A percentile compares a stretch with the other conserved stretches of the same genome.
Conservation (phyloP, 2,888 invertebrate species). For the Amiota communis region DNA sequence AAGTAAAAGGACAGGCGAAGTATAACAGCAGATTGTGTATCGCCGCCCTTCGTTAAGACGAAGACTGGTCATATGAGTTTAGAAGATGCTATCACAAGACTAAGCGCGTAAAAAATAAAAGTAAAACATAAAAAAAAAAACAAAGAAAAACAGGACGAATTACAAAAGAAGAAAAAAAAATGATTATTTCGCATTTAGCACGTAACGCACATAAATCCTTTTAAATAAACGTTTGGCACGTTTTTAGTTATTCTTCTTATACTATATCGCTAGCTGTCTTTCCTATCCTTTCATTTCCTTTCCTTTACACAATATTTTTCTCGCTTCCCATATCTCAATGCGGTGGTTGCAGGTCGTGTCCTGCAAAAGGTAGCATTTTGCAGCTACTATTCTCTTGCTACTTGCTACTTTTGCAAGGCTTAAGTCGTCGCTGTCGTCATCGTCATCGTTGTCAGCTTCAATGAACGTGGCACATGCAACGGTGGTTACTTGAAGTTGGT, state of each 20-base stretch:
- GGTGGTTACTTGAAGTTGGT: slow-evolving; percentile 3
- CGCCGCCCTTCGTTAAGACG: no score
- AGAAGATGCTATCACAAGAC: no score
- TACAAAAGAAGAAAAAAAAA: slow-evolving; percentile 18
- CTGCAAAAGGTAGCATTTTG: slow-evolving; percentile 7
- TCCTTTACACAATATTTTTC: no score
- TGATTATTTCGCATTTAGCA: slow-evolving; percentile 66
- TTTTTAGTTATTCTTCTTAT: slow-evolving; percentile 61
- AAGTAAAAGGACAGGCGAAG: no score
- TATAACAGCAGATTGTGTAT: no score
- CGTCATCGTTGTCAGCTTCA: slow-evolving; percentile 2
- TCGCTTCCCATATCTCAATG: not conserved
- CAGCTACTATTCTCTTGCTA: not conserved
- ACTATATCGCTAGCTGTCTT: not conserved
- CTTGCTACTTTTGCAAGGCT: not conserved
- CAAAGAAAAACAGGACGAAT: not conserved
- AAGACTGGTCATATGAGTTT: no score
- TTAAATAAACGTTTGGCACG: slow-evolving; percentile 69
- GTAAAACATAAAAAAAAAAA: not conserved
- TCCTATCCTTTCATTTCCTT: not conserved
- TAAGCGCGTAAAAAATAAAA: not conserved
- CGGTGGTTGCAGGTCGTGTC: slow-evolving; percentile 10
- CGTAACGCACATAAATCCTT: slow-evolving; percentile 68
- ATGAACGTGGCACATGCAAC: slow-evolving; percentile 19
- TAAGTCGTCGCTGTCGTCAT: slow-evolving; percentile 2